Conservation (phyloP, 2,888 invertebrate genomes). For the Acleris sparsana region DNA sequence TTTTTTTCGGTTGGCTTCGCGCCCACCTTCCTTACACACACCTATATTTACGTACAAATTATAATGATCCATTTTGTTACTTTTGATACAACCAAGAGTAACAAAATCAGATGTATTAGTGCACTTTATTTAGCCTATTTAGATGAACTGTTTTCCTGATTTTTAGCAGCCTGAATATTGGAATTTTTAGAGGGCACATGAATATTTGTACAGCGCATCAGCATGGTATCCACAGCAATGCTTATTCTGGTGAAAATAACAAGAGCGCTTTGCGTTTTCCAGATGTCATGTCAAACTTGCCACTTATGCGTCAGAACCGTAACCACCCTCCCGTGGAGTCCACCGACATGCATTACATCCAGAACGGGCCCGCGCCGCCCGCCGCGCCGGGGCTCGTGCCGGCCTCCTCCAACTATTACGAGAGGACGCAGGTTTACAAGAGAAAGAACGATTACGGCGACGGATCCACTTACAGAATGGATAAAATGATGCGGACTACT, state of each 20-base stretch:
- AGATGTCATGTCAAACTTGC: constrained; percentile 70
- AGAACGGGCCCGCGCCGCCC: constrained; percentile 55
- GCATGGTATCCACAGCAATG: too few species aligned
- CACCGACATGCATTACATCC: constrained; percentile 70
- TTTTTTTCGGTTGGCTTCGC: too few species aligned
- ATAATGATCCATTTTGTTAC: too few species aligned
- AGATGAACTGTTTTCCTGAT: too few species aligned
- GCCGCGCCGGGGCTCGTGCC: constrained; percentile 61
- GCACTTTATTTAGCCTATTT: too few species aligned
- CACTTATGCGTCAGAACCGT: constrained; percentile 66
- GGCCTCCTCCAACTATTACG: constrained; percentile 68
- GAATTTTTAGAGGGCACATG: too few species aligned
- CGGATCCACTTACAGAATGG: constrained; percentile 65
- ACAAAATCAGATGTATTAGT: too few species aligned
- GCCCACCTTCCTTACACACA: too few species aligned
- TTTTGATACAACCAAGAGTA: too few species aligned
- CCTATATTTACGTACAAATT: too few species aligned
- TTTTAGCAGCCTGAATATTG: too few species aligned
- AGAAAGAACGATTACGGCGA: constrained; percentile 74
- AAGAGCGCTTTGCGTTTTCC: constrained; percentile 42
- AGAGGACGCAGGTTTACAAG: constrained; percentile 66
- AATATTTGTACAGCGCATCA: too few species aligned
- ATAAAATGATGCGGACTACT: constrained; percentile 73
- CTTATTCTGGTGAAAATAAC: background rate
- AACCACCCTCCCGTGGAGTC: constrained; percentile 70